A percentile compares a stretch with the other conserved stretches of the same genome.
Conservation (phyloP, 35 echinoderm and acorn worm genomes). For the Diadema setosum region DNA sequence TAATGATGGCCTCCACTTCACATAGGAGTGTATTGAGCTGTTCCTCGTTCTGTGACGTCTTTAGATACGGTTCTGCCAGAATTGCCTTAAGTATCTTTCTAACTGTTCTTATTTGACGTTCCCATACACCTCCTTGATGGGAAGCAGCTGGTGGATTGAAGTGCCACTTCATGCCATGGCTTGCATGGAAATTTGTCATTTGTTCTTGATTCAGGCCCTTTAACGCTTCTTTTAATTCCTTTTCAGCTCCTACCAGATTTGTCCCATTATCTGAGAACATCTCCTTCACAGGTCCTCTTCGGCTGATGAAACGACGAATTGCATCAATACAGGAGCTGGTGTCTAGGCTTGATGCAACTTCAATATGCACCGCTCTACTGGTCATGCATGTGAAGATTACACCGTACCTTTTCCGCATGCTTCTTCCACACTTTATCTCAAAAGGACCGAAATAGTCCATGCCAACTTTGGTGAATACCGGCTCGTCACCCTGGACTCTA, state of each 20-base stretch:
- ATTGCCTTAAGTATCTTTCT: constrained; percentile 22
- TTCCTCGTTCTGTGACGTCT: not conserved
- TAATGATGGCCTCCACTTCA: constrained; percentile 4
- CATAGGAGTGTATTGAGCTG: constrained; percentile 20
- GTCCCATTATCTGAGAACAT: constrained; percentile 57
- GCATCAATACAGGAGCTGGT: constrained; percentile 36
- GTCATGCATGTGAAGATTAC: constrained; percentile 54
- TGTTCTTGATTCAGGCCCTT: constrained; percentile 17
- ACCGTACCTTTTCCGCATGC: constrained; percentile 5
- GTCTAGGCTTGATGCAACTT: constrained; percentile 49
- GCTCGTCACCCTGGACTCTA: not conserved
- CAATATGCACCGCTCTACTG: constrained; percentile 67
- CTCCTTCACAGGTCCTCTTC: constrained; percentile 20
- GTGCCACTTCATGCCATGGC: constrained; percentile 10
- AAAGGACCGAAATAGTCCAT: constrained; percentile 58
- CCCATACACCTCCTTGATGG: constrained; percentile 45
- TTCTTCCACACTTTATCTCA: constrained; percentile 15
- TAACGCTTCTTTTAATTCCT: constrained; percentile 20
- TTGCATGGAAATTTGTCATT: not conserved
- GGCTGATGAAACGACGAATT: constrained; percentile 16
- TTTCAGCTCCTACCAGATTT: constrained; percentile 54
- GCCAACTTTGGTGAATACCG: constrained; percentile 16
- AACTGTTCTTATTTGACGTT: constrained; percentile 29
- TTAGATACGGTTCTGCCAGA: not conserved
- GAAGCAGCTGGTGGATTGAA: constrained; percentile 54